Evolutionary conservation across 2,888 invertebrate species (phyloP).

Genomic region (Noctua pronuba): DNA sequence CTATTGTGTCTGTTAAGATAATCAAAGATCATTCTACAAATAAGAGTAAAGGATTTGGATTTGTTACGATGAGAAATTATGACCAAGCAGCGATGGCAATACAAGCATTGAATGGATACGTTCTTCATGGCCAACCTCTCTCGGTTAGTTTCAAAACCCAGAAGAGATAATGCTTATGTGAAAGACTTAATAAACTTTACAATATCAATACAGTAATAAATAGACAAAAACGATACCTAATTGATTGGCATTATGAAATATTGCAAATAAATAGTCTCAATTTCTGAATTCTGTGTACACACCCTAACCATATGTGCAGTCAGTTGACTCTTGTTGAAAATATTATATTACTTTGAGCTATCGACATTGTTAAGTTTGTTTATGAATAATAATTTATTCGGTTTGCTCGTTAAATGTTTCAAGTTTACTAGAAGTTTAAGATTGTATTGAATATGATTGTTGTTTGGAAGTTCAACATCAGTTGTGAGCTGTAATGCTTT

Average conservation of each 20-base stretch:
- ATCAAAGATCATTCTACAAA: slow-evolving; percentile 90
- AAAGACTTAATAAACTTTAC: slow-evolving; percentile 84
- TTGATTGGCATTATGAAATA: slow-evolving; percentile 85
- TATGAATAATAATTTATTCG: slow-evolving; percentile 91
- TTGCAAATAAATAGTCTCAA: slow-evolving; percentile 80
- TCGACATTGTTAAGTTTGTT: slow-evolving; percentile 91
- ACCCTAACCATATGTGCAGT: slow-evolving; percentile 81
- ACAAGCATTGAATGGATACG: slow-evolving; percentile 88
- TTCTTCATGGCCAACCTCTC: slow-evolving; percentile 87
- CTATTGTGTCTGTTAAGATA: slow-evolving; percentile 90
- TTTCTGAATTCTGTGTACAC: slow-evolving; percentile 78
- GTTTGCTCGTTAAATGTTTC: slow-evolving; percentile 91
- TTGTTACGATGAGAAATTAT: slow-evolving; percentile 90
- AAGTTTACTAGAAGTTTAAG: slow-evolving; percentile 90
- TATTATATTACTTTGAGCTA: slow-evolving; percentile 90
- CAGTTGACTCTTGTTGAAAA: slow-evolving; percentile 88
- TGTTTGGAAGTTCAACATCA: slow-evolving; percentile 87
- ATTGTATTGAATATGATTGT: slow-evolving; percentile 89
- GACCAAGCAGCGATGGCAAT: slow-evolving; percentile 90
- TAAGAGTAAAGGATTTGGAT: slow-evolving; percentile 90
- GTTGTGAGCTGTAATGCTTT: slow-evolving; percentile 88
- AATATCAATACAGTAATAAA: slow-evolving; percentile 89
- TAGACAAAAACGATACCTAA: slow-evolving; percentile 83
- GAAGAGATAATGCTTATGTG: slow-evolving; percentile 89
- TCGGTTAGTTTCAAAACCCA: slow-evolving; percentile 90